These are phyloP conservation scores for Zaprionus kolodkinae DNA, from an alignment of 1,140 invertebrate genomes.

Conservation along the genomic window DNA sequence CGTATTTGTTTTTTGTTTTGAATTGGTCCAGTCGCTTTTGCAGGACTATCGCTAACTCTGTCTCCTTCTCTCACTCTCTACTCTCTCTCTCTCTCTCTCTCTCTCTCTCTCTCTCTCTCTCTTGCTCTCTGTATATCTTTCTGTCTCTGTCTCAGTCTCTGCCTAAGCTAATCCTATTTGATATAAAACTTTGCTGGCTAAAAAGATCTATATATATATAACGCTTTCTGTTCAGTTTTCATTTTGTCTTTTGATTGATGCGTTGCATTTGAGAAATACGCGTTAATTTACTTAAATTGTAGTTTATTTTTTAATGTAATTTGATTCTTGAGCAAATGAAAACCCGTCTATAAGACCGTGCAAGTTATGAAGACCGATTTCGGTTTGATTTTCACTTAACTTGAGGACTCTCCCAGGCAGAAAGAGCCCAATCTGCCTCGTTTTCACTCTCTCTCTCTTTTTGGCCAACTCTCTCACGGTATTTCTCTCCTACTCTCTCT, in stretches of 20 bases:
- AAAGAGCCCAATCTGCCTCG: slow-evolving; percentile 13
- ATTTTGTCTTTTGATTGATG: slow-evolving; percentile 7
- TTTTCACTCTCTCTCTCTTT: slow-evolving; percentile 20
- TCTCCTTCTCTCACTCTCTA: slow-evolving; percentile 12
- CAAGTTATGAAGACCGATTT: slow-evolving; percentile 2
- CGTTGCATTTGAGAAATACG: slow-evolving; percentile 18
- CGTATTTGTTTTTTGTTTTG: slow-evolving; percentile 8
- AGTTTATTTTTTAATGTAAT: background rate
- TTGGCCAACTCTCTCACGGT: background rate
- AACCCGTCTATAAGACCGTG: slow-evolving; percentile 13
- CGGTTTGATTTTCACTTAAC: slow-evolving; percentile 6
- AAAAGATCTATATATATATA: background rate
- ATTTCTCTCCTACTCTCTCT: background rate
- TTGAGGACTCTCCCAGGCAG: background rate
- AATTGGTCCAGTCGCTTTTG: background rate
- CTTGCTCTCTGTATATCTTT: slow-evolving; percentile 3
- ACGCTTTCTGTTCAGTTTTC: slow-evolving; percentile 12
- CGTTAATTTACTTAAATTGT: slow-evolving; percentile 2
- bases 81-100: slow-evolving; percentile 15
- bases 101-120: slow-evolving; percentile 9
- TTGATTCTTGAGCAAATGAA: background rate
- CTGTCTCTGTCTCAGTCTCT: background rate
- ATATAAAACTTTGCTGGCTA: background rate
- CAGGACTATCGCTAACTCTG: slow-evolving; percentile 10
- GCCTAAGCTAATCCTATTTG: background rate